phyloP scores from a whole-genome alignment of 2,888 invertebrate species.

The Caenorhabditis virilis region DNA sequence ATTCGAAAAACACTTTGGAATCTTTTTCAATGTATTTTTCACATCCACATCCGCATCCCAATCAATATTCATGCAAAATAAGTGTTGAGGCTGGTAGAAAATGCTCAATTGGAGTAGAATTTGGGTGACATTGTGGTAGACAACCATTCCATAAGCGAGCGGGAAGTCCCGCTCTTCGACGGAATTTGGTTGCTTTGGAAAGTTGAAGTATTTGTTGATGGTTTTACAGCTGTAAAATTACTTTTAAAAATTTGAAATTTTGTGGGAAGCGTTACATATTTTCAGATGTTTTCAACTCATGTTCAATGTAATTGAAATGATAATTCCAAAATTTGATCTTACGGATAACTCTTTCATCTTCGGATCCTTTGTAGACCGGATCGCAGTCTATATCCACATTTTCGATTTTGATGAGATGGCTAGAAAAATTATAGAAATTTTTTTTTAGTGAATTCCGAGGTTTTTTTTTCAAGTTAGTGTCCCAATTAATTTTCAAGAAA shows the following conservation, averaged over 20 bases:
- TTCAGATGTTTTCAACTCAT: constrained; percentile 4
- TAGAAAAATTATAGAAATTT: neutral
- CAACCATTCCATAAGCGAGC: constrained; percentile 41
- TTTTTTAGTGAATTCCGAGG: neutral
- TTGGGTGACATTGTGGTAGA: constrained; percentile 41
- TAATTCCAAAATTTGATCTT: constrained; percentile 14
- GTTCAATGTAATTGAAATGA: neutral
- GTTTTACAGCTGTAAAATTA: constrained; percentile 22
- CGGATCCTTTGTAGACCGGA: neutral
- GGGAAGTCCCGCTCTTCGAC: constrained; percentile 39
- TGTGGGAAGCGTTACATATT: constrained; percentile 8
- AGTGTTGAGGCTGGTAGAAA: constrained; percentile 42
- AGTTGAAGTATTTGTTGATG: constrained; percentile 32
- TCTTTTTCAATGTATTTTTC: constrained; percentile 7
- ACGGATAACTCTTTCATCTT: neutral
- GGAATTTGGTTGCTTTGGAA: constrained; percentile 13
- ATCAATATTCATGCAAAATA: constrained; percentile 41
- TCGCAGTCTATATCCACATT: neutral
- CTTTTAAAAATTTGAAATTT: neutral
- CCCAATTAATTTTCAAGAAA: neutral
- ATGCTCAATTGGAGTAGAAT: constrained; percentile 3
- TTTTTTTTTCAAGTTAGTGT: too few relatives aligned
- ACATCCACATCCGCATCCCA: constrained; percentile 10
- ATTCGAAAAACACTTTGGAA: constrained; percentile 36
- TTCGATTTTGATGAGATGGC: neutral